These are phyloP conservation scores for Perca fluviatilis DNA, from an alignment of 2,113 vertebrate genomes.

Conservation along the genomic window DNA sequence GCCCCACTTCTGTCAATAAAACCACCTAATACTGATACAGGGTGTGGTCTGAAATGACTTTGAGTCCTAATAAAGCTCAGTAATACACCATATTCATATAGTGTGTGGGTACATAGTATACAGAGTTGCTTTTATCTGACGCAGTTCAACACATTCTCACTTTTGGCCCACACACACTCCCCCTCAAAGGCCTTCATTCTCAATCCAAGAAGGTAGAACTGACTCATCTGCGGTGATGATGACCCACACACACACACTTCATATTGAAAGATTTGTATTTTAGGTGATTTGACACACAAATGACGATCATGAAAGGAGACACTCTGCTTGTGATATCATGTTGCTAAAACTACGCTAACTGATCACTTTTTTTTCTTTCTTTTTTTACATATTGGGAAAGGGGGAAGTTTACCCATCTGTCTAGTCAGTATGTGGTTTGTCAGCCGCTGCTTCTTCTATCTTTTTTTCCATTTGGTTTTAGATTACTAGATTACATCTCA, in stretches of 20 bases:
- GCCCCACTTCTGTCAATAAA: neutral
- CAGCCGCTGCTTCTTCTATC: conserved; percentile 3
- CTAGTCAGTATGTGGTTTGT: conserved; percentile 45
- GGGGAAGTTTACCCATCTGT: conserved; percentile 57
- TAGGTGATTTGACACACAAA: conserved; percentile 6
- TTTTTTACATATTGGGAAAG: neutral
- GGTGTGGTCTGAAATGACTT: no score
- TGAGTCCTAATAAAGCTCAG: neutral
- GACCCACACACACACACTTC: conserved; percentile 23
- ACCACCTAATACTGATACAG: neutral
- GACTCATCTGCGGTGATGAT: conserved; percentile 49
- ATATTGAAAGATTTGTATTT: neutral
- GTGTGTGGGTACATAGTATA: neutral
- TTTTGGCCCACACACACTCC: conserved; percentile 26
- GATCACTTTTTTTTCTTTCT: neutral
- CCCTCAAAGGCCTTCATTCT: conserved; percentile 27
- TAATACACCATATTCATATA: neutral
- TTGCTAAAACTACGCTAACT: conserved; percentile 9
- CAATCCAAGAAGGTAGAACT: conserved; percentile 38
- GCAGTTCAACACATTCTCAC: neutral
- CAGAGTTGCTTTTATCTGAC: conserved; percentile 18
- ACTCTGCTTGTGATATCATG: neutral
- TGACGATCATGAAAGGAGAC: conserved; percentile 66
- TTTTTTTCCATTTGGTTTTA: conserved; percentile 28
- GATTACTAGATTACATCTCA: conserved; percentile 8